Base-by-base conservation (phyloP, 2,797 vertebrate genomes). In the Sus cebifrons region DNA sequence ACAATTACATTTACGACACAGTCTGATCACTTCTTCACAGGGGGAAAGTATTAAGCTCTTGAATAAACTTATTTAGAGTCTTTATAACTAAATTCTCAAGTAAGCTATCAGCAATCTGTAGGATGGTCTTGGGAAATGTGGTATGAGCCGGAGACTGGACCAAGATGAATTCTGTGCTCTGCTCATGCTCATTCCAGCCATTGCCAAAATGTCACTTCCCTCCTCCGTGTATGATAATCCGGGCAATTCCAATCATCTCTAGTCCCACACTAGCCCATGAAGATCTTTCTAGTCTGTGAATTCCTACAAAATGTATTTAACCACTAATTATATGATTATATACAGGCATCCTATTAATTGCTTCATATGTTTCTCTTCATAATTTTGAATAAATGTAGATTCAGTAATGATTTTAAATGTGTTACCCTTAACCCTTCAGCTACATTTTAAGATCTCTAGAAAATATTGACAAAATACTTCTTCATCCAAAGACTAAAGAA, bases 371-470 rank as follows among this genome's bases (percentile, higher is more conserved):
- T 62, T 20, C 70, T 62, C 68, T 60, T 60, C 56, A 65, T 62
- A 67, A 94, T 67, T 64, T 67, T 85, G 67, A 73, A 83, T 13
- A 91, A 91, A 95, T 40, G 1, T 18, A 94, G 49, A 91, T 71
- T 67, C 67, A 94, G 86, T 77, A 32, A 77, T 68, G 40, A 85
- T 77, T 92, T 89, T 82, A 93, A 71, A 68, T 60, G 75, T 64
- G 65, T 79, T 21, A 58, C 1, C 11, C 40, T 15, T 87, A 89
- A 84, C 5, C 14, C 56, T 94, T 49, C 29, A 90, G 18, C n/a
- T 32, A 32, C n/a, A 89, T 21, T 91, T 82, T 86, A 91, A 95
- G 52, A 91, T 95, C 56, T 89, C 84, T 68, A 89, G 52, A 82
- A 73, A 86, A 71, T 29, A 89, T 83, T 13, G n/a, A 60, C 56